These are phyloP conservation scores for Idaea aversata DNA, from an alignment of 2,888 invertebrate species.

Conservation along the genomic window DNA sequence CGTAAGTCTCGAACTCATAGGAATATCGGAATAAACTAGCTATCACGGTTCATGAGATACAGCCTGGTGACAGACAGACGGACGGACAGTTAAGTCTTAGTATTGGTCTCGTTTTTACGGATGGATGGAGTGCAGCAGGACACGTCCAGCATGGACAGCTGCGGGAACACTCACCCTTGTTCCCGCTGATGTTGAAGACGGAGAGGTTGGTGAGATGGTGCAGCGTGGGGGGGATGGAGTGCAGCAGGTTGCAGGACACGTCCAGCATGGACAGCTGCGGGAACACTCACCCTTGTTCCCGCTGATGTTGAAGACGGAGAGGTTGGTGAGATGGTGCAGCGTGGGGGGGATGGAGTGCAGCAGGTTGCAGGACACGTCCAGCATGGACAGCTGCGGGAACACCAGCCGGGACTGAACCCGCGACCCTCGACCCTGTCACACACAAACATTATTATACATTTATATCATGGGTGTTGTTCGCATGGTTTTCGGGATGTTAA, in stretches of 20 bases:
- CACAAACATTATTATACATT: neutral
- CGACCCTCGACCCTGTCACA: slow-evolving; percentile 44
- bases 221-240: slow-evolving; percentile 89
- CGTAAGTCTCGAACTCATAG: no score
- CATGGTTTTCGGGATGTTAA: no score
- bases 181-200: slow-evolving; percentile 95
- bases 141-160: slow-evolving; percentile 96
- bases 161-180: slow-evolving; percentile 89
- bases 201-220: slow-evolving; percentile 93
- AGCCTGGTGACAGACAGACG: no score
- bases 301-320: slow-evolving; percentile 97
- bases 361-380: slow-evolving; percentile 95
- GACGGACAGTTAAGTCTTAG: no score
- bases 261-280: slow-evolving; percentile 97
- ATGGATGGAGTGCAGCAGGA: slow-evolving; percentile 89
- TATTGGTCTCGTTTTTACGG: slow-evolving; percentile 40
- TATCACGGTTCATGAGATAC: no score
- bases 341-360: slow-evolving; percentile 87
- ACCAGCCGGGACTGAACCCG: slow-evolving; percentile 84
- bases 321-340: slow-evolving; percentile 90
- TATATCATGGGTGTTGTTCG: no score
- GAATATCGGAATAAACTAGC: no score
- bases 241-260: slow-evolving; percentile 93
- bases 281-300: slow-evolving; percentile 87
- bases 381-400: slow-evolving; percentile 96